Evolutionary conservation across 2,113 vertebrate genomes (phyloP).

Genomic region (Phrynosoma blainvillii): DNA sequence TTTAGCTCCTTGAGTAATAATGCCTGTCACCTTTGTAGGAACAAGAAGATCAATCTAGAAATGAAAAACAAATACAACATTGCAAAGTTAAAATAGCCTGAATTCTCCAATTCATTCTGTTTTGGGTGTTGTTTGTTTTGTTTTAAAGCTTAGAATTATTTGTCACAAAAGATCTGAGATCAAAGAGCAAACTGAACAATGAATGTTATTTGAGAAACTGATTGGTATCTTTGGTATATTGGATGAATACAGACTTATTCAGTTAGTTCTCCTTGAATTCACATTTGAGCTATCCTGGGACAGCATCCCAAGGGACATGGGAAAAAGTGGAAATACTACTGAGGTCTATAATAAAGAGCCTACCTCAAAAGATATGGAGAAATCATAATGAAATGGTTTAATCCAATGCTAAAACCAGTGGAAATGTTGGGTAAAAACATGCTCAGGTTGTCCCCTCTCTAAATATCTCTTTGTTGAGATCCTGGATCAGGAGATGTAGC

Average conservation of each 20-base stretch:
- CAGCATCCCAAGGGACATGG: background rate
- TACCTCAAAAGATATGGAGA: background rate
- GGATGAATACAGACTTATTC: too few relatives aligned
- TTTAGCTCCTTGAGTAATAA: constrained; percentile 98
- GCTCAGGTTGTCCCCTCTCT: background rate
- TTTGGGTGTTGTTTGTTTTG: background rate
- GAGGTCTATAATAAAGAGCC: background rate
- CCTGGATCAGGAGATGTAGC: too few relatives aligned
- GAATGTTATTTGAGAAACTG: background rate
- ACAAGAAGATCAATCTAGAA: constrained; percentile 90
- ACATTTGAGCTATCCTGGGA: background rate
- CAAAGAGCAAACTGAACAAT: background rate
- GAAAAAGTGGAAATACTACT: background rate
- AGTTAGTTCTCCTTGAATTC: background rate
- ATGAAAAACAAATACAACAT: background rate
- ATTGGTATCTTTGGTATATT: background rate
- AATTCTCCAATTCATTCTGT: background rate
- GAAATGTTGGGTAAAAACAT: background rate
- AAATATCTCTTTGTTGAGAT: too few relatives aligned
- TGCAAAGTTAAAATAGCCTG: background rate
- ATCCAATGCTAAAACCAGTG: background rate
- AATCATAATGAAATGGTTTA: background rate
- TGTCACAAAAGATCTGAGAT: background rate
- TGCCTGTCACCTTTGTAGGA: constrained; percentile 94
- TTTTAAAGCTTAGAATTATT: background rate